Conservation (phyloP, 2,113 vertebrate species). For the Anseranas semipalmata region DNA sequence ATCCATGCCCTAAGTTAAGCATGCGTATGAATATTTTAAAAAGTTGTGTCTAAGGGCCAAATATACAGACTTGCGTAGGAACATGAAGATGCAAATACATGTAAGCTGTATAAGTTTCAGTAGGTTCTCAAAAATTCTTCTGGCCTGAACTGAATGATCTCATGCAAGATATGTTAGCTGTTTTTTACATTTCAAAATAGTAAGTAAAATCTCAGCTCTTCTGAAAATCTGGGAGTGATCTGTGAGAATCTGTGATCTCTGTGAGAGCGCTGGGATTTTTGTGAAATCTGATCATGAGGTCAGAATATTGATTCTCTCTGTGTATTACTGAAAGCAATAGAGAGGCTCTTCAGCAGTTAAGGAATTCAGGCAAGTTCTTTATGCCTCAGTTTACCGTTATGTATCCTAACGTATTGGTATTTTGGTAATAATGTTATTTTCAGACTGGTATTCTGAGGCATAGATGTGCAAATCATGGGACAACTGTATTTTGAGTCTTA, state of each 20-base stretch:
- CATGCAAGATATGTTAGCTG: background rate
- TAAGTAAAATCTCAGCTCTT: background rate
- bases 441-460: background rate
- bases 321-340: background rate
- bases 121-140: background rate
- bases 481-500: background rate
- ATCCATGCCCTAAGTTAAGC: background rate
- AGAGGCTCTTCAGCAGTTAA: background rate
- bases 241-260: too few species aligned
- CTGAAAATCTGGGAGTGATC: background rate
- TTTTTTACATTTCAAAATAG: background rate
- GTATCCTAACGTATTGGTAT: background rate
- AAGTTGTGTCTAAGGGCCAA: background rate
- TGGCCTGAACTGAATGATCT: background rate
- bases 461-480: background rate
- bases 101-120: background rate
- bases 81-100: background rate
- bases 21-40: fast-evolving
- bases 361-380: background rate
- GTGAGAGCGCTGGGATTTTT: background rate
- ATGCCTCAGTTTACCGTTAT: background rate
- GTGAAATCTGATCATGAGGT: background rate
- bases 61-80: background rate
- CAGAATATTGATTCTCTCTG: background rate
- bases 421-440: background rate